These are phyloP conservation scores for Chrysoperla carnea DNA, from an alignment of 1,140 invertebrate genomes.

Conservation along the genomic window DNA sequence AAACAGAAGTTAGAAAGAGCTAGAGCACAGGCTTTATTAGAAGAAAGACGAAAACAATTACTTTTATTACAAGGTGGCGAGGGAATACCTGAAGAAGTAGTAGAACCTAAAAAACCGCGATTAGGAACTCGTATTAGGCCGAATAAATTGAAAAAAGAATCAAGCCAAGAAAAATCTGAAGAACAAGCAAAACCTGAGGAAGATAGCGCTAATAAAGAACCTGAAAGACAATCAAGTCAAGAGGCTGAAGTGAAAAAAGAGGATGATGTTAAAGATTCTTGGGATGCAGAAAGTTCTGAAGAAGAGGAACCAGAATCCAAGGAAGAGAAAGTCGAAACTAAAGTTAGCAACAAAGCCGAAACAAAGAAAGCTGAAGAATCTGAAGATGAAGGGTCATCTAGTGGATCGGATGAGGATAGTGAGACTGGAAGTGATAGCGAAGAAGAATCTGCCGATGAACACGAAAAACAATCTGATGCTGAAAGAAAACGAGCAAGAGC, in stretches of 20 bases:
- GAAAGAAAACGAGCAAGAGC: slow-evolving; percentile 48
- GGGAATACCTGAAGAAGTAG: slow-evolving; percentile 47
- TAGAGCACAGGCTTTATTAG: slow-evolving; percentile 71
- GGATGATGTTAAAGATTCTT: slow-evolving; percentile 60
- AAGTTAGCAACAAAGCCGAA: slow-evolving; percentile 38
- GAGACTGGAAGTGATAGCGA: slow-evolving; percentile 25
- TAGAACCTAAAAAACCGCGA: slow-evolving; percentile 50
- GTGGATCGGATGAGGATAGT: slow-evolving; percentile 33
- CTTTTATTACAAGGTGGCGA: no score
- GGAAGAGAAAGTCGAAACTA: slow-evolving; percentile 30
- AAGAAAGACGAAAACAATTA: slow-evolving; percentile 63
- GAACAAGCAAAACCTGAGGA: slow-evolving; percentile 29
- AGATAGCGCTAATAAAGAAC: slow-evolving; percentile 25
- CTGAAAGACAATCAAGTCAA: slow-evolving; percentile 27
- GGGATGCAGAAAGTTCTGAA: slow-evolving; percentile 59
- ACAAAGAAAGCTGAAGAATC: slow-evolving; percentile 23
- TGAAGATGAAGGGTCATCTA: slow-evolving; percentile 14
- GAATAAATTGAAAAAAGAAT: slow-evolving; percentile 44
- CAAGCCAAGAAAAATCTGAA: slow-evolving; percentile 19
- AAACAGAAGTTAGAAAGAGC: slow-evolving; percentile 85
- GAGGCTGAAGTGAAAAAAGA: slow-evolving; percentile 33
- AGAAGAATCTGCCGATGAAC: slow-evolving; percentile 15
- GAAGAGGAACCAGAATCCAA: slow-evolving; percentile 41
- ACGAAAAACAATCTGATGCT: slow-evolving; percentile 38
- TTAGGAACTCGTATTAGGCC: slow-evolving; percentile 55